phyloP scores from a whole-genome alignment of 2,888 invertebrate species.

The Magallana nippona region DNA sequence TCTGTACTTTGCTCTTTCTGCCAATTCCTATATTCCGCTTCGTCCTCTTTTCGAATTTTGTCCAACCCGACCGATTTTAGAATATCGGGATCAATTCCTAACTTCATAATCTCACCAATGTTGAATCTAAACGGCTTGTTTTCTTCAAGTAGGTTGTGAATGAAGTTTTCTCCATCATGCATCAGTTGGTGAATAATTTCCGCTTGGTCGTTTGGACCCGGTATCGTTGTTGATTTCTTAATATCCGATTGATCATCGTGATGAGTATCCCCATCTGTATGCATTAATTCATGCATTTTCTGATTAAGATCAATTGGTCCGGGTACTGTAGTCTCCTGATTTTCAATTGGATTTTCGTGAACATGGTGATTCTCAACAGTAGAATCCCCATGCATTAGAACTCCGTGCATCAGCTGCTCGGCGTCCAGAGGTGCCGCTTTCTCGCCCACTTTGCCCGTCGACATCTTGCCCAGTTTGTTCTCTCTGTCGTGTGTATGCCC shows the following conservation, averaged over 20 bases:
- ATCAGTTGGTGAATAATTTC: slow-evolving; percentile 39
- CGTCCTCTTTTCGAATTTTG: slow-evolving; percentile 54
- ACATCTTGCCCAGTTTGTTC: neutral
- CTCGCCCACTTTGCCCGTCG: neutral
- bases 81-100: slow-evolving; percentile 48
- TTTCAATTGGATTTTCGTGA: slow-evolving; percentile 42
- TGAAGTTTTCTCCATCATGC: slow-evolving; percentile 39
- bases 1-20: slow-evolving; percentile 53
- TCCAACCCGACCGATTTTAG: slow-evolving; percentile 55
- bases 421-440: slow-evolving; percentile 41
- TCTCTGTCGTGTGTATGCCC: slow-evolving; percentile 44
- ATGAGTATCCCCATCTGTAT: slow-evolving; percentile 50
- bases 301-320: slow-evolving; percentile 53
- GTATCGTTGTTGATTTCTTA: neutral
- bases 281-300: slow-evolving; percentile 56
- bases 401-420: slow-evolving; percentile 61
- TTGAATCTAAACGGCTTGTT: slow-evolving; percentile 50
- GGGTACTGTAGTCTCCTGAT: slow-evolving; percentile 11
- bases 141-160: neutral
- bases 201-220: slow-evolving; percentile 40
- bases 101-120: slow-evolving; percentile 43
- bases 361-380: slow-evolving; percentile 40
- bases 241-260: neutral
- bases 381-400: slow-evolving; percentile 61
- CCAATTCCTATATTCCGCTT: slow-evolving; percentile 60